phyloP scores from a whole-genome alignment of 2,797 vertebrate species.

The Pangasius larnaudii region DNA sequence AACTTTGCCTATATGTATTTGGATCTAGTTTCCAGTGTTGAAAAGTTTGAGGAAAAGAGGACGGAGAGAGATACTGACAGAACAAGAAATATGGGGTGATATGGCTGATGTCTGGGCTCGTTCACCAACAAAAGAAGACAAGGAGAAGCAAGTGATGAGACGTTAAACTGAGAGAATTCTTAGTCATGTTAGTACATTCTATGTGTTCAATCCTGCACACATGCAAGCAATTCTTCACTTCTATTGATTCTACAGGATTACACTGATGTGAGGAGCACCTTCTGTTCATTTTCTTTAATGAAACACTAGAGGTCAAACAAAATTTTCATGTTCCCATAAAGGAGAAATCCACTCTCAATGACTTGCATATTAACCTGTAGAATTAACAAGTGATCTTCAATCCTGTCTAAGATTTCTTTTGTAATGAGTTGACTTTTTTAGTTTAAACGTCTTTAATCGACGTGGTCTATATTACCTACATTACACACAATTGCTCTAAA shows the following conservation, averaged over 20 bases:
- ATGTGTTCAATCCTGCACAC: conserved; percentile 20
- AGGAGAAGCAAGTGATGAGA: conserved; percentile 15
- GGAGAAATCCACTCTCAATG: neutral
- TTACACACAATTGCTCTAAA: neutral
- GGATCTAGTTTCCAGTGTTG: conserved; percentile 11
- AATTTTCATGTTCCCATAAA: neutral
- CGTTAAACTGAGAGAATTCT: conserved; percentile 14
- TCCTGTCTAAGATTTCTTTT: neutral
- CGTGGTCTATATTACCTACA: neutral
- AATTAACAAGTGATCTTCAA: neutral
- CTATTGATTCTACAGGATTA: neutral
- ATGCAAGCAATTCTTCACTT: conserved; percentile 7
- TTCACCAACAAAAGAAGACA: conserved; percentile 4
- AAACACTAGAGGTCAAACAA: neutral
- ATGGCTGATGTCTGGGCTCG: conserved; percentile 11
- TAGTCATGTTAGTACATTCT: conserved; percentile 14
- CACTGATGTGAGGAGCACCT: neutral
- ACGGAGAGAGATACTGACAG: conserved; percentile 34
- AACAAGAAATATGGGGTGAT: conserved; percentile 13
- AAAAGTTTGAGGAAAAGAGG: conserved; percentile 21
- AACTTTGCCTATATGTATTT: conserved; percentile 12
- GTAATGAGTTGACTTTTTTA: neutral
- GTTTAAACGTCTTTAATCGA: neutral
- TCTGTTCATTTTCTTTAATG: neutral
- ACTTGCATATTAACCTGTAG: neutral